These are phyloP conservation scores for Lagopus leucura DNA, from an alignment of 2,113 vertebrate species.

Conservation along the genomic window DNA sequence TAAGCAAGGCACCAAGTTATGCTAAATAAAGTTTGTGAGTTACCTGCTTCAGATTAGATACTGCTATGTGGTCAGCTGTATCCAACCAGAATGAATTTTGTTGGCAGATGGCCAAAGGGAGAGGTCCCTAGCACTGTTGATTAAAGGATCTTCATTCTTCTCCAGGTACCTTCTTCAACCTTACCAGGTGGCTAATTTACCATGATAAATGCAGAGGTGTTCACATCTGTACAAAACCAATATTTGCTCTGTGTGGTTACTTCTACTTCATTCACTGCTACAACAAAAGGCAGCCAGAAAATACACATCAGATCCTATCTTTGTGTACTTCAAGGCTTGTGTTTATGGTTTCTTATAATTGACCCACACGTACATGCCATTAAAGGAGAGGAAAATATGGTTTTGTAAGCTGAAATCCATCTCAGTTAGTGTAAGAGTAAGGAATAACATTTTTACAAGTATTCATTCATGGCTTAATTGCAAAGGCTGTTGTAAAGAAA, in stretches of 20 bases:
- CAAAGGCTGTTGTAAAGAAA: background rate
- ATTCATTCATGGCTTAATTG: conserved; percentile 3
- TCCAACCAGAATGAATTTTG: background rate
- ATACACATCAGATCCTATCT: rapidly evolving
- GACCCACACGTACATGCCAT: background rate
- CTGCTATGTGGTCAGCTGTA: background rate
- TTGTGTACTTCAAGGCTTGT: rapidly evolving
- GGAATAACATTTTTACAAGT: background rate
- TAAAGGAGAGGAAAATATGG: background rate
- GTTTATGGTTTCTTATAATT: background rate
- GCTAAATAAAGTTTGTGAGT: background rate
- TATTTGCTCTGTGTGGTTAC: background rate
- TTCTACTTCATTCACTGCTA: background rate
- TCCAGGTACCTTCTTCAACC: background rate
- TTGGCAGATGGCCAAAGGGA: background rate
- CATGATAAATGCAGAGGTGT: background rate
- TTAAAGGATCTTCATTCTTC: background rate
- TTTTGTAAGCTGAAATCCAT: background rate
- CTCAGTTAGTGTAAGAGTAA: background rate
- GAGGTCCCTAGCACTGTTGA: background rate
- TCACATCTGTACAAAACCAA: background rate
- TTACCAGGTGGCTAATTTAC: background rate
- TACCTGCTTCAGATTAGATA: background rate
- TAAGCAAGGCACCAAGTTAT: background rate
- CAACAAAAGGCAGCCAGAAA: background rate